phyloP scores from a whole-genome alignment of 1,140 invertebrate species.

The Chelonus insularis region DNA sequence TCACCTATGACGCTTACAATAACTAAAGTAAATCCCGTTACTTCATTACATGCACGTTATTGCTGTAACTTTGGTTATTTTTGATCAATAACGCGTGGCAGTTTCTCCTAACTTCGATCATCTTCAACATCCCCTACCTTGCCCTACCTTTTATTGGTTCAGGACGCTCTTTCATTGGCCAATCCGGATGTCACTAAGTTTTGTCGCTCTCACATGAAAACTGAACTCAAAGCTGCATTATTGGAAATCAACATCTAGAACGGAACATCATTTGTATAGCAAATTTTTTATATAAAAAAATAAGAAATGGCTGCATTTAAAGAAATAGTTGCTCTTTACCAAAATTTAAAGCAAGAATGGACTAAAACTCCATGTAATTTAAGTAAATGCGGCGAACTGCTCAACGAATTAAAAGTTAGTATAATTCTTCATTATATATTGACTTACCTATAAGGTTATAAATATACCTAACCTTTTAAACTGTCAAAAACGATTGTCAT shows the following conservation, averaged over 20 bases:
- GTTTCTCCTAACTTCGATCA: not conserved
- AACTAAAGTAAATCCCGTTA: not conserved
- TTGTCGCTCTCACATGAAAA: too few relatives aligned
- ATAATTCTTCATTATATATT: constrained; percentile 22
- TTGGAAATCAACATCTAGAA: too few relatives aligned
- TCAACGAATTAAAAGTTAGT: constrained; percentile 74
- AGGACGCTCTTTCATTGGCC: not conserved
- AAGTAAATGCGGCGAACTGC: constrained; percentile 71
- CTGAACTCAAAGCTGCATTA: too few relatives aligned
- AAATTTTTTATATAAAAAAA: too few relatives aligned
- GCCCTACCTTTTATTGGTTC: not conserved
- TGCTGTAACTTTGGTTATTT: constrained; percentile 6
- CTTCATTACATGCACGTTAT: not conserved
- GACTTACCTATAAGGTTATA: constrained; percentile 8
- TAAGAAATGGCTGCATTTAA: constrained; percentile 65
- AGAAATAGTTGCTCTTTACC: constrained; percentile 70
- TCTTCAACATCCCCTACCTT: not conserved
- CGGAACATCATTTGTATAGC: too few relatives aligned
- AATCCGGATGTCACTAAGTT: too few relatives aligned
- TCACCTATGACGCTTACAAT: too few relatives aligned
- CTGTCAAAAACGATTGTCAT: constrained; percentile 55
- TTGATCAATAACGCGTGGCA: constrained; percentile 9
- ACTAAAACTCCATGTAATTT: constrained; percentile 68
- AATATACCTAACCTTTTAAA: constrained; percentile 38
- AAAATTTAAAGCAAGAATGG: constrained; percentile 77